Evolutionary conservation across 2,797 vertebrate species (phyloP), one percentile per base, ranked within the genome.

Genomic region (Pangasius mekongensis): DNA sequence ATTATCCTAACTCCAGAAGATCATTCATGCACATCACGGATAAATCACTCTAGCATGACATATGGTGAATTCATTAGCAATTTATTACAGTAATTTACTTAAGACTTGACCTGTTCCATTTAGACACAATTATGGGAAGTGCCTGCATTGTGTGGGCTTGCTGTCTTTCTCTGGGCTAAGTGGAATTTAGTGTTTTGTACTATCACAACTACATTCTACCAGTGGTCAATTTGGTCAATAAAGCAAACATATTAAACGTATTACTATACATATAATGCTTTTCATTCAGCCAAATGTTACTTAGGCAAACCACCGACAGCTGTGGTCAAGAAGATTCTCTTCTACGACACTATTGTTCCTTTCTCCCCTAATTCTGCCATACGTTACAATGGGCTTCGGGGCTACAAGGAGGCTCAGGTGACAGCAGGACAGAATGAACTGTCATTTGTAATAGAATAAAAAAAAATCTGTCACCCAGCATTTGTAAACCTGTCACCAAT

Each of bases 401-500:
- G 33, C 83, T 69, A 82, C 73, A 22, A 47, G 43, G 62, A 58
- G 81, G 52, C 82, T 83, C 56, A 69, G 74, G 22, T 52, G 66
- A 88, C 86, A 89, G 86, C 30, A 67, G 43, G 36, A 66, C 86
- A 88, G 49, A 90, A 88, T 62, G 81, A 62, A 86, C 84, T 74
- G 74, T 89, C 89, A 89, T 87, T 85, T 27, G 83, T 91, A 90
- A 92, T 89, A 58, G 86, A 81, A 89, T 90, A 78, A 47, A 86
- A 89, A 73, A 69, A 86, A 74, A 89, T 81, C 86, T 86, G 83
- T 83, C 84, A 67, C 36, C 84, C 91, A 22, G 83, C 80, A 82
- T 85, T 86, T 78, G 47, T 88, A 88, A 88, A 88, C 90, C 84
- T 85, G 90, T 89, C 86, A 92, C 87, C 86, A 83, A 80, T 81